phyloP scores from a whole-genome alignment of 1,140 invertebrate species.

The Bombyx mandarina region DNA sequence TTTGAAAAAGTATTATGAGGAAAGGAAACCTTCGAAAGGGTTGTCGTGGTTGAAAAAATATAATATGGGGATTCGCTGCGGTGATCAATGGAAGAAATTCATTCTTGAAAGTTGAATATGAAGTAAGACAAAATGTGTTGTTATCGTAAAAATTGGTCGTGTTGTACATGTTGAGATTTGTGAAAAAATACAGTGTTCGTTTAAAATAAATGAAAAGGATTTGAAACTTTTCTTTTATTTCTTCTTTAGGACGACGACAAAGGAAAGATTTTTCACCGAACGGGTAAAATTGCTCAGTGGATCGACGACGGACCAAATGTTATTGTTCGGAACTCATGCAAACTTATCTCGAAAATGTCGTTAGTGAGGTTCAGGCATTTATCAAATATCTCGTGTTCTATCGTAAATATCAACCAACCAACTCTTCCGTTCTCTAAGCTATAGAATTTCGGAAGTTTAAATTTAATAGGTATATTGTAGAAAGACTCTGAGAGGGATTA shows the following conservation, averaged over 20 bases:
- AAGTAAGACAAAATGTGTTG: not conserved
- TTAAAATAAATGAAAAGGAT: not conserved
- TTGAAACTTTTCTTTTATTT: not conserved
- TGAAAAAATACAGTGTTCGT: not conserved
- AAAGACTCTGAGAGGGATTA: no score
- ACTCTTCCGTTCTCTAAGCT: no score
- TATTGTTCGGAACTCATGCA: no score
- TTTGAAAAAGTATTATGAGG: not conserved
- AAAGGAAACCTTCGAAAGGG: constrained; percentile 11
- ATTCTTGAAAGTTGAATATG: constrained; percentile 27
- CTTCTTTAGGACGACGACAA: not conserved
- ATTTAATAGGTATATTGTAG: no score
- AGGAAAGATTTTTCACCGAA: no score
- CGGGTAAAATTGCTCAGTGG: no score
- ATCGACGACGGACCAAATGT: no score
- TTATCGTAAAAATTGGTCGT: constrained; percentile 1
- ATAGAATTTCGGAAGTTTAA: no score
- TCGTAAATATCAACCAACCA: no score
- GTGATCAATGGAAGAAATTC: constrained; percentile 34
- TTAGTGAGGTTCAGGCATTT: no score
- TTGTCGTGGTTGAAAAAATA: constrained; percentile 35
- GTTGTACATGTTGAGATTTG: constrained; percentile 6
- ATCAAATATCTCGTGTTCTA: no score
- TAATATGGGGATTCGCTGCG: constrained; percentile 29
- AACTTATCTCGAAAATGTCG: no score